A percentile compares a stretch with the other conserved stretches of the same genome.
phyloP scores from a whole-genome alignment of 2,797 vertebrate species.

The Uromys caudimaculatus region DNA sequence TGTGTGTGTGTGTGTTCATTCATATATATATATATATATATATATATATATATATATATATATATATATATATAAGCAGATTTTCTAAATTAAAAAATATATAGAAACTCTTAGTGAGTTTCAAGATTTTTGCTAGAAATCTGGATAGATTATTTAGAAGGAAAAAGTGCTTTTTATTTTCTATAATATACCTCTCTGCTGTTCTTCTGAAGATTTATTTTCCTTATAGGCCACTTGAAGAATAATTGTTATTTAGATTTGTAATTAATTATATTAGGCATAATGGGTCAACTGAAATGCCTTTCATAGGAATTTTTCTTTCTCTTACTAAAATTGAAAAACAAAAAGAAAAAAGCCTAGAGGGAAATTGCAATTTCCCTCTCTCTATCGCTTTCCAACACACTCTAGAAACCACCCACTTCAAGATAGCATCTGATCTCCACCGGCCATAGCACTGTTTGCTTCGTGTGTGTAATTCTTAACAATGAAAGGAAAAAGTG shows the following conservation, averaged over 20 bases:
- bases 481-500: conserved; percentile 81
- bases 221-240: conserved; percentile 40
- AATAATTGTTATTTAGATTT: conserved; percentile 36
- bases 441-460: conserved; percentile 42
- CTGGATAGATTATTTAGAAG: conserved; percentile 4
- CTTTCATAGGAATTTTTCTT: conserved; percentile 33
- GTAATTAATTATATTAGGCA: conserved; percentile 30
- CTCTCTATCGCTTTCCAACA: conserved; percentile 65
- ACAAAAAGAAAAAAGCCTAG: neutral
- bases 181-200: neutral
- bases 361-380: conserved; percentile 72
- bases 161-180: conserved; percentile 29
- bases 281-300: conserved; percentile 50
- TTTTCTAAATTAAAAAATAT: conserved; percentile 32
- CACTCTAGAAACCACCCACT: conserved; percentile 69
- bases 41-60: neutral
- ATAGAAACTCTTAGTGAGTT: conserved; percentile 28
- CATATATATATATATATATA: neutral
- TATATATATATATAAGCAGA: neutral
- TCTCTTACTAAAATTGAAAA: conserved; percentile 63
- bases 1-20: neutral
- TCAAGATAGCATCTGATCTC: conserved; percentile 70
- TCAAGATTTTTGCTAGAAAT: conserved; percentile 62
- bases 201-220: conserved; percentile 54
- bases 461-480: conserved; percentile 75